Base-by-base conservation (phyloP, 2,113 vertebrate genomes). In the Tauraco erythrolophus region DNA sequence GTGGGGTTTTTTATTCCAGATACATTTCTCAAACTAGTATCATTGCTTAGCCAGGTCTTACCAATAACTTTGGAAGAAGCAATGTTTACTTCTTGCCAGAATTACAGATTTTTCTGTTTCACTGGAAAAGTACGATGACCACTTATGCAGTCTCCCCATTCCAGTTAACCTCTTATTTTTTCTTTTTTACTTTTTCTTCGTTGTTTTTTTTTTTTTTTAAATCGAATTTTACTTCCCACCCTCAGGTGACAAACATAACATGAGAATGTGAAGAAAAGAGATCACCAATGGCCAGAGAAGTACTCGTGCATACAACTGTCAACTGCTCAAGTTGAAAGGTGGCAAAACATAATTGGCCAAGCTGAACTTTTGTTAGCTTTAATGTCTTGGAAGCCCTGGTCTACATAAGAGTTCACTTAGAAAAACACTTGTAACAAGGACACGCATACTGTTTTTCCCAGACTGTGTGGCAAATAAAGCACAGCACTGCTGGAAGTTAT, bases 211-310 rank as follows among this genome's bases (percentile, higher is more conserved):
- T 39, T 51, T 41, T 37, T 64, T 54, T 33, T 46, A 2, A 58
- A 8, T 33, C 53, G 18, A 62, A 9, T 1, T 65, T 86, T 83
- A 60, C 27, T 65, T 80, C 25, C 19, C 45, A 39, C 21, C 2
- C 14, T 51, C 43, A 37, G 0, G 0, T 48, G 15, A 54, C 61
- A 88, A 89, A 35, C 22, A 18, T 27, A 53, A 76, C 3, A 19
- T 0, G 0, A 24, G 23, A 80, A 78, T 0, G 3, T 7, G 27
- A 84, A 57, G 28, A 72, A 60, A 56, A 90, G 19, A 33, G 15
- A 71, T n/a, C 30, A 60, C 61, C 24, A 37, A n/a, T 48, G 30
- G 45, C 18, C 41, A 41, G 31, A 70, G 30, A 88, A n/a, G 19
- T 62, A 39, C 25, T 78, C 19, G 1, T 7, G 45, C 1, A 2